Conservation (phyloP, 2,113 vertebrate species). For the Cariama cristata region DNA sequence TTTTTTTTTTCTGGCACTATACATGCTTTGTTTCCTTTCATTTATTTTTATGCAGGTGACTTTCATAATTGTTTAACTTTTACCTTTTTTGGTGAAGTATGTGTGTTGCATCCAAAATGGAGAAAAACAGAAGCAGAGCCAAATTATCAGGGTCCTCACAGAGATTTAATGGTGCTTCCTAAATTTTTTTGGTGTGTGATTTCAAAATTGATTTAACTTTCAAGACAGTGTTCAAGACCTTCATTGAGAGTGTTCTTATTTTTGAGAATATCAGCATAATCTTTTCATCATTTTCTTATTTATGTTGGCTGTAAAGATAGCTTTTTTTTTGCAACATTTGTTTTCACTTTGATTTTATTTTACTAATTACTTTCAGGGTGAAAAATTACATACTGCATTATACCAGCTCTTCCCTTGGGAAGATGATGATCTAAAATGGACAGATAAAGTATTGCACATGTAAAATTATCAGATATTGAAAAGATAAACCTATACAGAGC, state of each 20-base stretch:
- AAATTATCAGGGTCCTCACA: not conserved
- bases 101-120: not conserved
- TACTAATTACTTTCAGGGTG: not conserved
- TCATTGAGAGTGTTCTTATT: not conserved
- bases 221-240: not conserved
- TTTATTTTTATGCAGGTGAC: not conserved
- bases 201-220: not conserved
- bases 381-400: not conserved
- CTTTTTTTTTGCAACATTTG: not conserved
- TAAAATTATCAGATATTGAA: not conserved
- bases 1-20: not conserved
- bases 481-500: not conserved
- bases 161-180: not conserved
- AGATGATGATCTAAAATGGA: not conserved
- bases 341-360: not conserved
- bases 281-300: not conserved
- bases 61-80: not conserved
- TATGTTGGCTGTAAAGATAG: not conserved
- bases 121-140: not conserved
- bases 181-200: not conserved
- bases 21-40: not conserved
- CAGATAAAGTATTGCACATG: not conserved
- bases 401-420: not conserved
- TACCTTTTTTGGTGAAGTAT: not conserved
- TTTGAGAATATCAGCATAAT: not conserved